Evolutionary conservation across 1,140 invertebrate species (phyloP).

Genomic region (Ips typographus): DNA sequence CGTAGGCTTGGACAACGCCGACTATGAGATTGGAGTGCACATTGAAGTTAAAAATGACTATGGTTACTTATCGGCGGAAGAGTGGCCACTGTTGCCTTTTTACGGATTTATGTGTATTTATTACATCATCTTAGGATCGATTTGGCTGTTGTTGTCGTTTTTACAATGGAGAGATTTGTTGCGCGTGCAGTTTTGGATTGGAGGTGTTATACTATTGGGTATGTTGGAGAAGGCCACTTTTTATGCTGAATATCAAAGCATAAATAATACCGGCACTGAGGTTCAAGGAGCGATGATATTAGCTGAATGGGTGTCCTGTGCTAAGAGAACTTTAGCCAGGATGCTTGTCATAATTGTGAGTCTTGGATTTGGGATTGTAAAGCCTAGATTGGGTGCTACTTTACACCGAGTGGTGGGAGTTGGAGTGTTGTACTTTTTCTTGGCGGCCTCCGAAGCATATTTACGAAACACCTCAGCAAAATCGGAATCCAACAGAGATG

Average conservation of each 20-base stretch:
- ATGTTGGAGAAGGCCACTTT: slow-evolving; percentile 86
- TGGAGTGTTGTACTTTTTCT: slow-evolving; percentile 77
- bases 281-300: slow-evolving; percentile 70
- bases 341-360: slow-evolving; percentile 94
- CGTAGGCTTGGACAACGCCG: slow-evolving; percentile 35
- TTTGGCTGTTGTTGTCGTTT: slow-evolving; percentile 82
- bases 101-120: slow-evolving; percentile 89
- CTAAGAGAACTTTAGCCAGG: slow-evolving; percentile 85
- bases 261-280: slow-evolving; percentile 73
- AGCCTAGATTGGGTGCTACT: slow-evolving; percentile 83
- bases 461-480: slow-evolving; percentile 72
- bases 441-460: slow-evolving; percentile 82
- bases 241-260: slow-evolving; percentile 83
- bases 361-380: slow-evolving; percentile 93
- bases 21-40: slow-evolving; percentile 58
- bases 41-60: slow-evolving; percentile 66
- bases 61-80: slow-evolving; percentile 74
- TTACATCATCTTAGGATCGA: slow-evolving; percentile 79
- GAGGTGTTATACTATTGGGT: slow-evolving; percentile 83
- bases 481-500: slow-evolving; percentile 64
- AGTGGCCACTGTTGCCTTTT: slow-evolving; percentile 77
- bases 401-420: slow-evolving; percentile 83
- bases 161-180: slow-evolving; percentile 87
- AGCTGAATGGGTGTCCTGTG: slow-evolving; percentile 86
- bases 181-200: slow-evolving; percentile 95